Evolutionary conservation across 1,140 invertebrate species (phyloP).

Genomic region (Hycleus cichorii): DNA sequence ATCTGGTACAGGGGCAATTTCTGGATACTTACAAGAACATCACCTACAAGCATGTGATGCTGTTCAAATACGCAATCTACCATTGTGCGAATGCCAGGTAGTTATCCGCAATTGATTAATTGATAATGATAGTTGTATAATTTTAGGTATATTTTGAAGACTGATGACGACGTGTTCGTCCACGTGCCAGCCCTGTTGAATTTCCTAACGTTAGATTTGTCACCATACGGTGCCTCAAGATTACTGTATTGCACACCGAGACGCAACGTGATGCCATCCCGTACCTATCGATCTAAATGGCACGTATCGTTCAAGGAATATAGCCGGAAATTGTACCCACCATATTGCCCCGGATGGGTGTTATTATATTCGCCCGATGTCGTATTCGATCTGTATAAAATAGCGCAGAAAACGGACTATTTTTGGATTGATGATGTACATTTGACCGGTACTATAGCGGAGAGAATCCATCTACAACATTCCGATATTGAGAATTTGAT

Average conservation of each 20-base stretch:
- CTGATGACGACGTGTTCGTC: conserved; percentile 74
- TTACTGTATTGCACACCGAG: conserved; percentile 54
- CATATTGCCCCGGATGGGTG: conserved; percentile 63
- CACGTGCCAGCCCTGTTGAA: conserved; percentile 57
- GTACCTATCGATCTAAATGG: conserved; percentile 70
- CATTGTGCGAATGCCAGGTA: conserved; percentile 59
- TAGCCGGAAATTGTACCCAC: conserved; percentile 54
- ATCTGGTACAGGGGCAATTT: conserved; percentile 75
- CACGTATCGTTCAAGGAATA: conserved; percentile 64
- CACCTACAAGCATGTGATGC: conserved; percentile 81
- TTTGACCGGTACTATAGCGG: conserved; percentile 64
- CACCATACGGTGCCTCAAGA: conserved; percentile 49
- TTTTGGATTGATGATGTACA: conserved; percentile 87
- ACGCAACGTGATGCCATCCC: conserved; percentile 45
- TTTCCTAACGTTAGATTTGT: conserved; percentile 52
- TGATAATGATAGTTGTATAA: too few species aligned
- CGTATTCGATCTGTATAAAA: conserved; percentile 46
- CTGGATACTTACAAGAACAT: conserved; percentile 74
- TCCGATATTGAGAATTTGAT: conserved; percentile 39
- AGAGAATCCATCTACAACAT: conserved; percentile 52
- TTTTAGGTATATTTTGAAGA: conserved; percentile 55
- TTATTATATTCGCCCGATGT: conserved; percentile 67
- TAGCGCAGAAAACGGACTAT: conserved; percentile 23
- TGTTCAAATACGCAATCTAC: conserved; percentile 70
- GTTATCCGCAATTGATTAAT: too few species aligned